Conservation (phyloP, 2,113 vertebrate species). For the Corvus hawaiiensis region DNA sequence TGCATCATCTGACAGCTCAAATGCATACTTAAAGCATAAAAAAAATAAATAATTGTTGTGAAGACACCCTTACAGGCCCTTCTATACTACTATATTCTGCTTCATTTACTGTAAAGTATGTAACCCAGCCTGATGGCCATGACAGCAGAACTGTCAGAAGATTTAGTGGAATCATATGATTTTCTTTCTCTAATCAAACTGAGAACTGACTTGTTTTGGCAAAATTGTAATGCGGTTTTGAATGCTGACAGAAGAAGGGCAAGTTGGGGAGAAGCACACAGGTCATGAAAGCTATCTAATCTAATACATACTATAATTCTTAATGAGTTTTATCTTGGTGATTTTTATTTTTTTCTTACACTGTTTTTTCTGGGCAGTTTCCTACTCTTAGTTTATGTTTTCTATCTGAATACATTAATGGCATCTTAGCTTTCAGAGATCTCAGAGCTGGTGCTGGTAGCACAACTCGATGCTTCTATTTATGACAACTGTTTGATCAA, state of each 20-base stretch:
- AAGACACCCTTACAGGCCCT: neutral
- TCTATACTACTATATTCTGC: neutral
- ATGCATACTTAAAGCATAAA: neutral
- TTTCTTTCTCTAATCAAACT: slow-evolving; percentile 31
- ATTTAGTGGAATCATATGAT: slow-evolving; percentile 2
- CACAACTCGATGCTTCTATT: neutral
- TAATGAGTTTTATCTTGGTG: neutral
- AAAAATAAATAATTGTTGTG: slow-evolving; percentile 15
- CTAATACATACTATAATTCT: neutral
- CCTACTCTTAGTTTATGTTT: neutral
- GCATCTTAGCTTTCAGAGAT: slow-evolving; percentile 11
- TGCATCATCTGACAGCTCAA: neutral
- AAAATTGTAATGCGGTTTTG: slow-evolving; percentile 23
- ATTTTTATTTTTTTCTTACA: neutral
- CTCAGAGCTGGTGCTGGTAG: neutral
- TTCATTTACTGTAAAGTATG: neutral
- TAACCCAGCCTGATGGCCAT: slow-evolving; percentile 8
- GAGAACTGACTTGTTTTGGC: neutral
- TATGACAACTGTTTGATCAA: slow-evolving; percentile 53
- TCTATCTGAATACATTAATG: neutral
- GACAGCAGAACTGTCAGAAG: slow-evolving; percentile 34
- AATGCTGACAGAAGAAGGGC: slow-evolving; percentile 14
- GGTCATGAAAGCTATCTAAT: neutral
- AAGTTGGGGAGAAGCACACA: fast-evolving
- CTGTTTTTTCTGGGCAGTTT: neutral